A percentile compares a stretch with the other conserved stretches of the same genome.
Evolutionary conservation across 2,113 vertebrate species (phyloP).

Genomic region (Nothobranchius kuhntae): DNA sequence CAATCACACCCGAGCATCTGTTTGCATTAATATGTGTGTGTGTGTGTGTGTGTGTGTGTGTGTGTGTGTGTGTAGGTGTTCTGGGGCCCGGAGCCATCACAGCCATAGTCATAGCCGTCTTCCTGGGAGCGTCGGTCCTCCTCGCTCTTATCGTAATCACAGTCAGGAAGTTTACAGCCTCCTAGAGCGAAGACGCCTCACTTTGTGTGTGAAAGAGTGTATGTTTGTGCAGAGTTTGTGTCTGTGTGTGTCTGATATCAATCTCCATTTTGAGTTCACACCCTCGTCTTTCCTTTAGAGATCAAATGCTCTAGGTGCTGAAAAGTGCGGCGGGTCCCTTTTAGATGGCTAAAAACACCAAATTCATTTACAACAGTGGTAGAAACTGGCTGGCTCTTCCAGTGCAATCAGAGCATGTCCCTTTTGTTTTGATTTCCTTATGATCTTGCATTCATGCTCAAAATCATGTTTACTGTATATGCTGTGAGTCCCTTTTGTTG

Average conservation of each 20-base stretch:
- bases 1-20: not conserved
- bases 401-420: slow-evolving; percentile 43
- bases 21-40: not conserved
- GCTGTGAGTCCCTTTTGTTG: slow-evolving; percentile 9
- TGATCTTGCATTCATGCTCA: not conserved
- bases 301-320: slow-evolving; percentile 25
- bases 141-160: slow-evolving; percentile 92
- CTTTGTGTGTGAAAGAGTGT: not conserved
- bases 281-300: not conserved
- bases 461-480: not conserved
- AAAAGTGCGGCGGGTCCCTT: slow-evolving; percentile 59
- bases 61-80: slow-evolving; percentile 75
- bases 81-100: slow-evolving; percentile 93
- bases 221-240: slow-evolving; percentile 6
- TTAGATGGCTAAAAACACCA: slow-evolving; percentile 1
- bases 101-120: slow-evolving; percentile 94
- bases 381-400: slow-evolving; percentile 71
- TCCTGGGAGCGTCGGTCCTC: slow-evolving; percentile 92
- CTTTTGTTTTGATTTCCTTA: not conserved
- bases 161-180: slow-evolving; percentile 90
- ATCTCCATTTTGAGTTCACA: not conserved
- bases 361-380: slow-evolving; percentile 17
- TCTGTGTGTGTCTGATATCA: slow-evolving; percentile 12
- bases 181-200: slow-evolving; percentile 64
- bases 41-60: slow-evolving; percentile 21